A percentile compares a stretch with the other conserved stretches of the same genome.
phyloP scores from a whole-genome alignment of 1,140 invertebrate genomes.

The Pseudomyrmex flavicornis region DNA sequence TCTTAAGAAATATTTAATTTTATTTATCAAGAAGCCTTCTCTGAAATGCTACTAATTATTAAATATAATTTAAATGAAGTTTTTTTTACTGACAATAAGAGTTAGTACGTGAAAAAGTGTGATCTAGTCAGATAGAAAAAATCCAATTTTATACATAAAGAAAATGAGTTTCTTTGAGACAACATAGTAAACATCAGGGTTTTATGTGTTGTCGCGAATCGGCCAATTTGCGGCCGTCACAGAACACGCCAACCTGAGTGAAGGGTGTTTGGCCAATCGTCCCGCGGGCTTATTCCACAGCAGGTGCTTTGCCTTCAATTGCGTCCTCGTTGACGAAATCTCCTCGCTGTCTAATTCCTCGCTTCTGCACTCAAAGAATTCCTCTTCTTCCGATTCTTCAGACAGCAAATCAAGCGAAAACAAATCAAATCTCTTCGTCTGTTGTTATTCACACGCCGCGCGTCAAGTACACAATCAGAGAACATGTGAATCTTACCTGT shows the following conservation, averaged over 20 bases:
- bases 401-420: not conserved
- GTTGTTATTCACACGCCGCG: not conserved
- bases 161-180: not conserved
- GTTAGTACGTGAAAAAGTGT: too few relatives aligned
- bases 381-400: conserved; percentile 87
- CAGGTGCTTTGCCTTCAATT: conserved; percentile 83
- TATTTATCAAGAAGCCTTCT: not conserved
- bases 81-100: not conserved
- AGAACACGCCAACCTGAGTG: conserved; percentile 82
- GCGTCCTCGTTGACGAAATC: conserved; percentile 69
- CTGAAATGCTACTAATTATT: not conserved
- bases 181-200: not conserved
- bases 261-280: conserved; percentile 88
- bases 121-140: too few relatives aligned
- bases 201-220: not conserved
- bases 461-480: too few relatives aligned
- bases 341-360: conserved; percentile 85
- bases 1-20: conserved; percentile 2
- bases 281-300: conserved; percentile 91
- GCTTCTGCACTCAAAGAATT: conserved; percentile 94
- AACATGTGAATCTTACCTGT: conserved; percentile 65
- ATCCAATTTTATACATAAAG: not conserved
- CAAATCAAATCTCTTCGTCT: not conserved
- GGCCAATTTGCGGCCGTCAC: not conserved
- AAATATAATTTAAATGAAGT: not conserved